phyloP scores from a whole-genome alignment of 2,888 invertebrate genomes.

The Terebella lapidaria region DNA sequence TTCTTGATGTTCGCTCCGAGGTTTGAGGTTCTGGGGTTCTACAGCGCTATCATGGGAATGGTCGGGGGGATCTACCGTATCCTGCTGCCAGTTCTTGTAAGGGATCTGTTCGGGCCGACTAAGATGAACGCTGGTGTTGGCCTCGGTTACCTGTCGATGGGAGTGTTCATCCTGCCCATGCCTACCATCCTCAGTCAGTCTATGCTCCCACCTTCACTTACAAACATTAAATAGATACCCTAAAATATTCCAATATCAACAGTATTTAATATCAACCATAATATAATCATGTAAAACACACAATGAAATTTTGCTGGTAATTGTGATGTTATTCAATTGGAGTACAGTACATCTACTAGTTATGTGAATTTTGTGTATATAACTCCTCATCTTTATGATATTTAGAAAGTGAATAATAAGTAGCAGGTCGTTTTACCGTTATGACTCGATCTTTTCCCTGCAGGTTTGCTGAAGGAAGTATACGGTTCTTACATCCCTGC shows the following conservation, averaged over 20 bases:
- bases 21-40: conserved; percentile 6
- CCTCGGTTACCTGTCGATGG: background rate
- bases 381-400: too few relatives aligned
- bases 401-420: too few relatives aligned
- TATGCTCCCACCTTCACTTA: background rate
- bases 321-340: too few relatives aligned
- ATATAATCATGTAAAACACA: too few relatives aligned
- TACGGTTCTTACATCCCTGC: background rate
- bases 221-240: background rate
- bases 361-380: too few relatives aligned
- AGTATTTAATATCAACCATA: too few relatives aligned
- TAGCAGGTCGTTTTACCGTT: too few relatives aligned
- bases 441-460: background rate
- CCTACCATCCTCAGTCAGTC: background rate
- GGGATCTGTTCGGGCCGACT: conserved; percentile 19
- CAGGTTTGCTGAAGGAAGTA: background rate
- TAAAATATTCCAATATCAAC: background rate
- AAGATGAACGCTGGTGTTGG: conserved; percentile 16
- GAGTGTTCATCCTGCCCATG: background rate
- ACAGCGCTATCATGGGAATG: conserved; percentile 7
- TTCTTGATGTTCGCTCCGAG: conserved; percentile 7
- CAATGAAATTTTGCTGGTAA: too few relatives aligned
- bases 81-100: conserved; percentile 18
- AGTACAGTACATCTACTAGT: too few relatives aligned
- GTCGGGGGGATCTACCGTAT: conserved; percentile 20